phyloP scores from a whole-genome alignment of 2,888 invertebrate species.

The Cepaea hortensis region DNA sequence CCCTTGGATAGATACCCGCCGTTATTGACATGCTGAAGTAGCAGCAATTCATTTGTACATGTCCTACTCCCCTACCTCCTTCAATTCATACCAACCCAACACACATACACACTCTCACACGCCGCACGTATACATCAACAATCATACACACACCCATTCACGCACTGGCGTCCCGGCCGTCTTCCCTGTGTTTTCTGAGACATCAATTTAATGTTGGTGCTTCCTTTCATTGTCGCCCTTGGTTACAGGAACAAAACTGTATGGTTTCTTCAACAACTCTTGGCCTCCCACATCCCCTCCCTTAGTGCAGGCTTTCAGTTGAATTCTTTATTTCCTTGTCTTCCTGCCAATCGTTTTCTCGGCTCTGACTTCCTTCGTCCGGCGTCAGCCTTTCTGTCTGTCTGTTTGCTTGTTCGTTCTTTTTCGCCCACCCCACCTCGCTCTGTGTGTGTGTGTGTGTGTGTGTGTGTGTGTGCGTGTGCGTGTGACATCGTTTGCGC shows the following conservation, averaged over 20 bases:
- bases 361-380: background rate
- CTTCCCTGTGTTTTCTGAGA: slow-evolving; percentile 15
- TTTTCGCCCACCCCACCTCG: no score
- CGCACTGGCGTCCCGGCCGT: background rate
- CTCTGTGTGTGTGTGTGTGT: no score
- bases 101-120: background rate
- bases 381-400: no score
- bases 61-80: no score
- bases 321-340: background rate
- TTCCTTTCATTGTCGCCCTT: slow-evolving; percentile 27
- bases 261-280: slow-evolving; percentile 15
- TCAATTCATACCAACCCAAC: no score
- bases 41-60: no score
- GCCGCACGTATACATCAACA: background rate
- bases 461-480: no score
- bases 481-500: no score
- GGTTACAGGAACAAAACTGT: slow-evolving; percentile 25
- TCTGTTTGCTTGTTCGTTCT: no score
- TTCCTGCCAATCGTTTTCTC: background rate
- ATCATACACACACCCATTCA: background rate
- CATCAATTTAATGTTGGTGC: slow-evolving; percentile 5
- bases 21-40: no score
- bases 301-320: background rate
- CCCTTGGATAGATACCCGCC: no score
- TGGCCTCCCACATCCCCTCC: background rate